Base-by-base conservation (phyloP, 1,140 invertebrate species). In the Portunus trituberculatus region DNA sequence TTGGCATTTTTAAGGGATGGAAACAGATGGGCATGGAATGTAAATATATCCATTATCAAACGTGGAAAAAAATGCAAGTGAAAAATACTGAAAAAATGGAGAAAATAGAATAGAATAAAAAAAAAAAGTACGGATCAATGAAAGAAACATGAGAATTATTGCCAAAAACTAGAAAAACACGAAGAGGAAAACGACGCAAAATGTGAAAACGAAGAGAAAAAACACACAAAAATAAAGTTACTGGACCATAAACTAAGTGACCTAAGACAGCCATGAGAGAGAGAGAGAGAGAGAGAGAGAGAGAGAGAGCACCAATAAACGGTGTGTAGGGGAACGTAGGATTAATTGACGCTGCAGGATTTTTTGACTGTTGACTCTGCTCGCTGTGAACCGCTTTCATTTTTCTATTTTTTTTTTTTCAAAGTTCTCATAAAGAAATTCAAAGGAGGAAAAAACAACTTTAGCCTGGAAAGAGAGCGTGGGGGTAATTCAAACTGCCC, bases 221-320 rank as follows among this genome's bases (percentile, higher is more conserved):
- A 25, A 32, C 4, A 20, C 31, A 48, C n/a, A 20, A 91, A 16
- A 32, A 32, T 48, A 46, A 87, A 39, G 84, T 87, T 32, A 46
- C n/a, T 87, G 84, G 4, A 14, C 31, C 39, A 46, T 87, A 46
- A 87, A 46, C 31, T 46, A 46, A 28, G 84, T 20, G 31, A 87
- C 28, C 7, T 28, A 32, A 46, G 84, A 59, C 28, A 87, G 84
- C 31, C 31, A 46, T 28, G 39, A 59, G 25, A 59, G 48, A 59
- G 12, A 16, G n/a, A 91, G 89, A 89, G 89, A 91, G n/a, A 45
- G 48, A 91, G n/a, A 59, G 89, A 76, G 67, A 76, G 67, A 76
- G 67, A 76, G 67, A 76, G 67, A 76, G 67, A n/a, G 67, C 20
- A 7, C 67, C 67, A 76, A 76, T 76, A 76, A 76, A 76, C 20